These are phyloP conservation scores for Bruchidius siliquastri DNA, from an alignment of 2,888 invertebrate species.

Conservation along the genomic window DNA sequence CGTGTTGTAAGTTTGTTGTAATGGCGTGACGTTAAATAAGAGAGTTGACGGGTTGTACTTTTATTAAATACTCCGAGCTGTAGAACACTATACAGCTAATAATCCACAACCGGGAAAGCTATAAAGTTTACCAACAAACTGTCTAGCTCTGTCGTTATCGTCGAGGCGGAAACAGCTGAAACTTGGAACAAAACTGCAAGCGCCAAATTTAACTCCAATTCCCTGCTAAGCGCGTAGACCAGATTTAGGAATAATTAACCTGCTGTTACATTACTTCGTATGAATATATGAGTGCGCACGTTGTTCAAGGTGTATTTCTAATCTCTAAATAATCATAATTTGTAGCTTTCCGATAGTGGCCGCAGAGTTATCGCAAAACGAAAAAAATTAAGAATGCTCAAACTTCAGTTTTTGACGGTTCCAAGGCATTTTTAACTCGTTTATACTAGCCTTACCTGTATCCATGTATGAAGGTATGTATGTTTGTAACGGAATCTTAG, in stretches of 20 bases:
- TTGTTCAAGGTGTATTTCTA: background rate
- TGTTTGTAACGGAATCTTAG: no score
- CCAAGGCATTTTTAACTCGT: no score
- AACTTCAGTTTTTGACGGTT: no score
- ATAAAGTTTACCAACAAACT: background rate
- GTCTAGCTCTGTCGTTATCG: background rate
- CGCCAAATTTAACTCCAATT: background rate
- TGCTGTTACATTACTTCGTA: background rate
- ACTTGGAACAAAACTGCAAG: background rate
- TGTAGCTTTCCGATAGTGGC: no score
- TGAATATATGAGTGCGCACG: background rate
- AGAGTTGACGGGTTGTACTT: background rate
- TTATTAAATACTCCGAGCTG: background rate
- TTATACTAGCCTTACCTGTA: no score
- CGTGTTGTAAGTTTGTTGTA: background rate
- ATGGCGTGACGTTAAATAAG: background rate
- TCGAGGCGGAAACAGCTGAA: background rate
- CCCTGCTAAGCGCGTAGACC: background rate
- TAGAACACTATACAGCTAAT: background rate
- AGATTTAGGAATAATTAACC: background rate
- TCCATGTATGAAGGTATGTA: no score
- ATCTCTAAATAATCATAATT: no score
- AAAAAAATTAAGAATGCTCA: no score
- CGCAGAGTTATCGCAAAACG: no score
- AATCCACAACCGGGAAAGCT: background rate